A percentile compares a stretch with the other conserved stretches of the same genome.
phyloP scores from a whole-genome alignment of 2,113 vertebrate species.

The Hippocampus guttulatus region DNA sequence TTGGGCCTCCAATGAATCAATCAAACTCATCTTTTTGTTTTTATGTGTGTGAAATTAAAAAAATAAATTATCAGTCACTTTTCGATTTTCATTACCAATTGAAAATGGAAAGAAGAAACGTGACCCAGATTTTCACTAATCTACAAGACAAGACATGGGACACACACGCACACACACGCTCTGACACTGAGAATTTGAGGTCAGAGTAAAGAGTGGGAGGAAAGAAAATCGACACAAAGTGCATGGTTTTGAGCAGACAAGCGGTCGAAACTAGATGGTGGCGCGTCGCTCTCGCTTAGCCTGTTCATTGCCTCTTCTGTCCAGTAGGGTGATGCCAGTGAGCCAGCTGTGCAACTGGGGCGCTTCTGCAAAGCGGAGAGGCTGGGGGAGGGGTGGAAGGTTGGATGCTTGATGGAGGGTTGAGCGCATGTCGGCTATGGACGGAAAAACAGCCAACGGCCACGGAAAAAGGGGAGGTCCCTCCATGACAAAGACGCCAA shows the following conservation, averaged over 20 bases:
- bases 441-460: constrained; percentile 42
- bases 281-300: constrained; percentile 65
- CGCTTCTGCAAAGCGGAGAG: constrained; percentile 64
- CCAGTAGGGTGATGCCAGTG: constrained; percentile 70
- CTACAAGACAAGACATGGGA: constrained; percentile 46
- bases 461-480: constrained; percentile 22
- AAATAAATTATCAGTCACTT: neutral
- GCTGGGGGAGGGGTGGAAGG: constrained; percentile 1
- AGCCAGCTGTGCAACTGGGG: constrained; percentile 70
- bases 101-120: neutral
- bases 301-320: constrained; percentile 75
- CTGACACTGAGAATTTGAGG: constrained; percentile 64
- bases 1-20: neutral
- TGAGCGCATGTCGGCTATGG: constrained; percentile 16
- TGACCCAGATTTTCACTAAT: constrained; percentile 1
- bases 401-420: constrained; percentile 29
- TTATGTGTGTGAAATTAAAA: no score
- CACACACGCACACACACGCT: constrained; percentile 48
- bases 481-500: neutral
- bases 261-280: constrained; percentile 38
- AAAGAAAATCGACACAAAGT: constrained; percentile 27
- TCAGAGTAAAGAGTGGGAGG: constrained; percentile 45
- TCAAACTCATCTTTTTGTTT: no score
- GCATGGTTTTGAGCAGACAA: constrained; percentile 39
- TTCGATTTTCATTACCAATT: neutral